A percentile compares a stretch with the other conserved stretches of the same genome.
These are phyloP conservation scores for Nezara viridula DNA, from an alignment of 2,888 invertebrate species.

Conservation along the genomic window DNA sequence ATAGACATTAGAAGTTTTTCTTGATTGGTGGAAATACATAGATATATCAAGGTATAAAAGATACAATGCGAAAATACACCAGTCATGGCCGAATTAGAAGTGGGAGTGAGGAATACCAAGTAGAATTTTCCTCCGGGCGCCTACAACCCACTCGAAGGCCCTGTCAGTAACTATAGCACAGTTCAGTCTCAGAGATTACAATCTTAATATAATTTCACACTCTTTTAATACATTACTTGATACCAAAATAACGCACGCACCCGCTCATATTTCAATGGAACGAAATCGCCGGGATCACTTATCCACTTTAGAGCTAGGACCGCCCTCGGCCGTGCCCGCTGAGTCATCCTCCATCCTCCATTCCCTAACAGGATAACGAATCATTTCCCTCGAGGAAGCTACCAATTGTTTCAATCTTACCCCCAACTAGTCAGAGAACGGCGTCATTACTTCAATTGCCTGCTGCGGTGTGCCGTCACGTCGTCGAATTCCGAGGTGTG, in stretches of 20 bases:
- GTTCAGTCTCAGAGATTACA: neutral
- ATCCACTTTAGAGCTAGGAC: neutral
- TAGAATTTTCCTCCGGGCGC: too few relatives aligned
- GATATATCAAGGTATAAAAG: too few relatives aligned
- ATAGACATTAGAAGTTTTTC: too few relatives aligned
- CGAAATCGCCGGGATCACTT: conserved; percentile 11
- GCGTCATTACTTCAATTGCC: neutral
- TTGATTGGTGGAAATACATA: too few relatives aligned
- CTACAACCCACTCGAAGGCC: too few relatives aligned
- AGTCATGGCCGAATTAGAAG: too few relatives aligned
- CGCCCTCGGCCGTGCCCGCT: neutral
- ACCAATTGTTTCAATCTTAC: conserved; percentile 23
- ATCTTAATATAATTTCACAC: neutral
- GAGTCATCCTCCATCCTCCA: neutral
- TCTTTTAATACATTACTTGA: neutral
- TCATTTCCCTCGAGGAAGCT: conserved; percentile 12
- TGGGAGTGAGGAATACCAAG: too few relatives aligned
- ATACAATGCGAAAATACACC: too few relatives aligned
- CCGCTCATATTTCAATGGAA: neutral
- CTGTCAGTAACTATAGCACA: too few relatives aligned
- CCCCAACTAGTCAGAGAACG: neutral
- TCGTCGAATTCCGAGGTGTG: neutral
- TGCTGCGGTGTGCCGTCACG: neutral
- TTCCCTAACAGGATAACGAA: conserved; percentile 22
- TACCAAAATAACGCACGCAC: neutral